Evolutionary conservation across 2,888 invertebrate genomes (phyloP), one percentile per base, ranked within the genome.

Genomic region (Dendrolimus houi): DNA sequence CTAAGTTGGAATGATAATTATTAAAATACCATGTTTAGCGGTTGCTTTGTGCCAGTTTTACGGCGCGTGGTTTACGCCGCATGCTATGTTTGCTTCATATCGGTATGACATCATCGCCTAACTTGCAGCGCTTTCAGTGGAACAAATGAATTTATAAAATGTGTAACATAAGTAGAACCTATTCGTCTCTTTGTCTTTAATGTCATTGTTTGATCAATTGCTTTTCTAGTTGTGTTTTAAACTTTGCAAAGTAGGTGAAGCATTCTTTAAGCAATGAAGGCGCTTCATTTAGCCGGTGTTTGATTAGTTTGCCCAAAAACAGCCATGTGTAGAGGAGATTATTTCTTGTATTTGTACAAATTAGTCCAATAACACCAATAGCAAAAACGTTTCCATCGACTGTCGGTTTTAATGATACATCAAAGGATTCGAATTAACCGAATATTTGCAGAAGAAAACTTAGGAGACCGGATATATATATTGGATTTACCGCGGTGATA

Each of bases 1-100:
- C 64, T 56, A 66, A 74, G 66, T 68, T 62, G 65, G 68, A 63
- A 67, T 67, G 70, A 68, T 74, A 78, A 78, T 77, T 78, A 78
- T 74, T 71, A 69, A 72, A 75, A 71, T 69, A 61, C 71, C 69
- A 65, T 70, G 70, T 71, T 72, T 70, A 71, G 72, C 63, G 67
- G 69, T 70, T 62, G 67, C 65, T 71, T 67, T 69, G 68, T 66
- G 69, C 62, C 61, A 58, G 65, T 66, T 67, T 67, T 69, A 74
- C 66, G 68, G 55, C 41, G 52, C 55, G 29, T 54, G 42, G 41
- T 41, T 53, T 29, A 29, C 29, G 29, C 29, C 47, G 47, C 47
- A 47, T 12, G 12, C 47, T 47, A 29, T 29, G 47, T 47, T 47
- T 47, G 47, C 47, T 47, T 47, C 8, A 47, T 47, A 47, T 47